Percentiles rank a stretch among this genome's conserved stretches.
These are phyloP conservation scores for Proteles cristata DNA, from an alignment of 2,113 vertebrate genomes.

Conservation along the genomic window DNA sequence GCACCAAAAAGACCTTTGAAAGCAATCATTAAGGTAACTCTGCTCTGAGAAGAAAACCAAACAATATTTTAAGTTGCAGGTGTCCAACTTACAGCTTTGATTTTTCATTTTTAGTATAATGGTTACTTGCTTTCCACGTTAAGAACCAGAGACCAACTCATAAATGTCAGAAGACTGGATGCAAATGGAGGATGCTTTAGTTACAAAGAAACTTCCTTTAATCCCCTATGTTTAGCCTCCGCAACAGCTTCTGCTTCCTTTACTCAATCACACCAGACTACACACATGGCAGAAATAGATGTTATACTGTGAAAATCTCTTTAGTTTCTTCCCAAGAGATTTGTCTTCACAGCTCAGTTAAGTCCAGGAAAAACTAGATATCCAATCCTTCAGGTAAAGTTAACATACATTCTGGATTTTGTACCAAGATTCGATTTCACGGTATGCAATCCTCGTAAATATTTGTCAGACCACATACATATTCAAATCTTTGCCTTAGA, in stretches of 20 bases:
- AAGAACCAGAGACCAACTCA: background rate
- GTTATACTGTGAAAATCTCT: background rate
- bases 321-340: background rate
- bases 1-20: background rate
- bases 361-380: background rate
- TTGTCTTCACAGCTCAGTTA: background rate
- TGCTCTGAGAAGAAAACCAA: background rate
- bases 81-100: background rate
- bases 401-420: slow-evolving; percentile 14
- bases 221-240: background rate
- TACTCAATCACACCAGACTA: background rate
- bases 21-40: background rate
- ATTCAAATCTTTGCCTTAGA: background rate
- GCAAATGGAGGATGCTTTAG: background rate
- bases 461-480: background rate
- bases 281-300: background rate
- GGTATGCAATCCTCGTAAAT: background rate
- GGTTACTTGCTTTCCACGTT: background rate
- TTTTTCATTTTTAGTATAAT: background rate
- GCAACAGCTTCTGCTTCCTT: background rate
- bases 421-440: background rate
- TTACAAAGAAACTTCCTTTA: background rate
- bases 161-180: background rate
- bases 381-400: background rate
- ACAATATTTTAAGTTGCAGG: background rate